Evolutionary conservation across 2,888 invertebrate genomes (phyloP), one percentile per base, ranked within the genome.

Genomic region (Suillia variegata): DNA sequence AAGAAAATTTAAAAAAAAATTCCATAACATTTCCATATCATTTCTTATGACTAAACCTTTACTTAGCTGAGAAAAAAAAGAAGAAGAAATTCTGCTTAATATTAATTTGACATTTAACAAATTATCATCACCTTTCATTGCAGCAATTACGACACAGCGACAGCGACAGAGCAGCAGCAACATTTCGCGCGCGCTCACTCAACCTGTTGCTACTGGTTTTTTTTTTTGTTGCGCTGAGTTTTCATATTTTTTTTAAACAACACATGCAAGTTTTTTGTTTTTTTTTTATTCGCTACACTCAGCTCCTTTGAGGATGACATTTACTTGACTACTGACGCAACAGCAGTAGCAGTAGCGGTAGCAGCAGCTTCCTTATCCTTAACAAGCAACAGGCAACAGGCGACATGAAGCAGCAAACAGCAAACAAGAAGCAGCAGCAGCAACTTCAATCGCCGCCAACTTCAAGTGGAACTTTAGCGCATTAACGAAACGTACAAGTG

Each of bases 71-170:
- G n/a, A n/a, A n/a, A n/a, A n/a, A n/a, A n/a, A n/a, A n/a, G n/a
- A n/a, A n/a, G n/a, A n/a, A n/a, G n/a, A n/a, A n/a, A n/a, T n/a
- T n/a, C n/a, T n/a, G n/a, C n/a, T n/a, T n/a, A n/a, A 45, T 73
- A 73, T 70, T 70, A 70, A 72, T 72, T 72, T 72, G 73, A 68
- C 72, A 73, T 72, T 68, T 73, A 74, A 72, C 73, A 72, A 73
- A 72, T 73, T 72, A 64, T 71, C 45, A 45, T 4, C 45, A 5
- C 6, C 45, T 45, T 45, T 3, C 45, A 45, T 45, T 17, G 45
- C 45, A 8, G 45, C 17, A 45, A 18, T 18, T 45, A 45, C 5
- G 45, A 45, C 18, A 12, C 45, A 57, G 17, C 31, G 20, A 52
- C 52, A 56, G n/a, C 22, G 18, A 22, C 21, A 12, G 18, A 53